A percentile compares a stretch with the other conserved stretches of the same genome.
Conservation (phyloP, 1,140 invertebrate genomes). For the Pseudomyrmex cubaensis region DNA sequence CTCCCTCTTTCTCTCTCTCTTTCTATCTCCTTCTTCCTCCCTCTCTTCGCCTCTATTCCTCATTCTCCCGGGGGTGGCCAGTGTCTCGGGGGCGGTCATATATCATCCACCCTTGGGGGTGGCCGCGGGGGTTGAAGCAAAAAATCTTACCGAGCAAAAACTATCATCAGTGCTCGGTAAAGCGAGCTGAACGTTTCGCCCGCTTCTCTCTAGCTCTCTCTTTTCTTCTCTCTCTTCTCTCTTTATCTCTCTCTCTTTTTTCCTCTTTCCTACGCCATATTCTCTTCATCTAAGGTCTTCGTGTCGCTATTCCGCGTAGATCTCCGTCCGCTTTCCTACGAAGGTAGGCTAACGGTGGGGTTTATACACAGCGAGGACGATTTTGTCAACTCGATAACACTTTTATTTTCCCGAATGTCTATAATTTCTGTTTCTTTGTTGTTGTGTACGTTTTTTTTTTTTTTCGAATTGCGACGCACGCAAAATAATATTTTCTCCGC, state of each 20-base stretch:
- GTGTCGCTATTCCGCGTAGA: conserved; percentile 38
- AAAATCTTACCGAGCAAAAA: conserved; percentile 85
- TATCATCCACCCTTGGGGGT: conserved; percentile 83
- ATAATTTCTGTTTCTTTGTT: not conserved
- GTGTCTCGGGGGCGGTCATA: conserved; percentile 85
- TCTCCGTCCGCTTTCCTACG: conserved; percentile 18
- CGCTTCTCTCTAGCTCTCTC: conserved; percentile 51
- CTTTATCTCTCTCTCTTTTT: conserved; percentile 36
- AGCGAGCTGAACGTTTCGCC: conserved; percentile 82
- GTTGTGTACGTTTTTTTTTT: not conserved
- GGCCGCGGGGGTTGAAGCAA: conserved; percentile 79
- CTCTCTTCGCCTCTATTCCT: conserved; percentile 48
- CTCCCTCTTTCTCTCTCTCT: conserved; percentile 49
- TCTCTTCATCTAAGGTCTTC: conserved; percentile 56
- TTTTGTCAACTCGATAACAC: not conserved
- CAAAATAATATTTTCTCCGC: no score
- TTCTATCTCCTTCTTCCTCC: not conserved
- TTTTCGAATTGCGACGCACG: not conserved
- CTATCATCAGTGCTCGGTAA: conserved; percentile 84
- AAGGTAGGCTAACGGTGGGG: conserved; percentile 1
- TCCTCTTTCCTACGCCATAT: conserved; percentile 54
- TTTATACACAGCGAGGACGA: not conserved
- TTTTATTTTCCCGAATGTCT: not conserved
- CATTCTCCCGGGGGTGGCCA: conserved; percentile 81
- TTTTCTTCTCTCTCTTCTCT: conserved; percentile 23